A percentile compares a stretch with the other conserved stretches of the same genome.
Evolutionary conservation across 2,888 invertebrate species (phyloP).

Genomic region (Piscicola geometra): DNA sequence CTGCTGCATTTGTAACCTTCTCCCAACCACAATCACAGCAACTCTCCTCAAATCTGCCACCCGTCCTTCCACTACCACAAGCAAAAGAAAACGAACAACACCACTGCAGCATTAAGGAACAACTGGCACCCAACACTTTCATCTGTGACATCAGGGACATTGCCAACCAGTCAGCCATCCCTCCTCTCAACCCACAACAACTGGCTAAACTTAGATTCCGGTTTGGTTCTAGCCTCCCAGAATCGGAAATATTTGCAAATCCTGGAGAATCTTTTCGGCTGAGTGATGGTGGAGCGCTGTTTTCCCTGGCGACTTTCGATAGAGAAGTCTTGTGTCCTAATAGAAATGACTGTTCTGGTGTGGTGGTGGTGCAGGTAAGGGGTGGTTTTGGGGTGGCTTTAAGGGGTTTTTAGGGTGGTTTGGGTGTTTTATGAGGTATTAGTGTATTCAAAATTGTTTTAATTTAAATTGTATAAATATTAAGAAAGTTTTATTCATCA

Average conservation of each 20-base stretch:
- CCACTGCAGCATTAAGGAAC: background rate
- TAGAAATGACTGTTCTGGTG: background rate
- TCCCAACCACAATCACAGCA: too few relatives aligned
- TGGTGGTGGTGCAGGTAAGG: background rate
- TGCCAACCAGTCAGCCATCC: constrained; percentile 10
- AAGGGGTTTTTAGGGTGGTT: background rate
- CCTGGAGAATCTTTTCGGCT: background rate
- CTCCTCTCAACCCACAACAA: background rate
- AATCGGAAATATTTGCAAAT: background rate
- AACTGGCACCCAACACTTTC: constrained; percentile 4
- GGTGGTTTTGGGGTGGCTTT: background rate
- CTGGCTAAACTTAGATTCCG: background rate
- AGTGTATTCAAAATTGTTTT: background rate
- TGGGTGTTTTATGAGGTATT: background rate
- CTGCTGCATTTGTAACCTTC: too few relatives aligned
- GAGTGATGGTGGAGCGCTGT: background rate
- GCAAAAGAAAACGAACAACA: too few relatives aligned
- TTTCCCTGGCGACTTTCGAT: background rate
- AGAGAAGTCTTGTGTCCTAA: background rate
- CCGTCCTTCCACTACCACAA: too few relatives aligned
- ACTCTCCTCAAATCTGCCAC: too few relatives aligned
- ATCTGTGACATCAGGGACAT: constrained; percentile 12
- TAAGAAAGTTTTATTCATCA: background rate
- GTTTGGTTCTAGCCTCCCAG: background rate
- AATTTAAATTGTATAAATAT: background rate